These are phyloP conservation scores for Macrosoma leucophasiata DNA, from an alignment of 2,888 invertebrate genomes.

Conservation along the genomic window DNA sequence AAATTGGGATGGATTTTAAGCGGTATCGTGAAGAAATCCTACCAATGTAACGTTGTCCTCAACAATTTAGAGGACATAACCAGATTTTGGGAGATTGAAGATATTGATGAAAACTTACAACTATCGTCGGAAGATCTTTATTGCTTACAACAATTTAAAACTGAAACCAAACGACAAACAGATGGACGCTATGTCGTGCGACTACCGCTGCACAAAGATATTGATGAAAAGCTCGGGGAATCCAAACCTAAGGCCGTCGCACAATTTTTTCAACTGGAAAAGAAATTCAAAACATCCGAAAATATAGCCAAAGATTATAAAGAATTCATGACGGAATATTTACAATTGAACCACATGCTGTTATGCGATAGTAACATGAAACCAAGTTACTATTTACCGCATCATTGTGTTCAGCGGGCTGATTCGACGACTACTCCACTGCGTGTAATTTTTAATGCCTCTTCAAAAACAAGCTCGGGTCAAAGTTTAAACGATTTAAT, in stretches of 20 bases:
- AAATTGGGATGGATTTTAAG: constrained; percentile 24
- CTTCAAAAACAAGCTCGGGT: constrained; percentile 3
- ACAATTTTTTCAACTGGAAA: constrained; percentile 16
- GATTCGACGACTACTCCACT: constrained; percentile 22
- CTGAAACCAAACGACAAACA: constrained; percentile 3
- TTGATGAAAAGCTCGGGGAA: constrained; percentile 9
- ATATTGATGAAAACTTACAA: constrained; percentile 11
- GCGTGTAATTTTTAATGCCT: constrained; percentile 20
- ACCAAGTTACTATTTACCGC: constrained; percentile 19
- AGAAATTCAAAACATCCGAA: constrained; percentile 11
- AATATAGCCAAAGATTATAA: constrained; percentile 15
- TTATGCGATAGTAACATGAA: constrained; percentile 1
- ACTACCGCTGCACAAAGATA: constrained; percentile 13
- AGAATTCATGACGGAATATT: constrained; percentile 16
- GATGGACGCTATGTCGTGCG: constrained; percentile 15
- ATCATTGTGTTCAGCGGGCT: constrained; percentile 19
- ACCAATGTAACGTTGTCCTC: constrained; percentile 10
- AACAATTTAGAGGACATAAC: not conserved
- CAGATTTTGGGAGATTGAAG: constrained; percentile 5
- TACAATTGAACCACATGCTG: constrained; percentile 16
- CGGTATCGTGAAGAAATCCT: constrained; percentile 12
- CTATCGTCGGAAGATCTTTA: no score
- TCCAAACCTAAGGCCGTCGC: constrained; percentile 16
- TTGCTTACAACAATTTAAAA: no score
- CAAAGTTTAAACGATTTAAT: constrained; percentile 25